A percentile compares a stretch with the other conserved stretches of the same genome.
Evolutionary conservation across 1,140 invertebrate species (phyloP).

Genomic region (Zaprionus africanus): DNA sequence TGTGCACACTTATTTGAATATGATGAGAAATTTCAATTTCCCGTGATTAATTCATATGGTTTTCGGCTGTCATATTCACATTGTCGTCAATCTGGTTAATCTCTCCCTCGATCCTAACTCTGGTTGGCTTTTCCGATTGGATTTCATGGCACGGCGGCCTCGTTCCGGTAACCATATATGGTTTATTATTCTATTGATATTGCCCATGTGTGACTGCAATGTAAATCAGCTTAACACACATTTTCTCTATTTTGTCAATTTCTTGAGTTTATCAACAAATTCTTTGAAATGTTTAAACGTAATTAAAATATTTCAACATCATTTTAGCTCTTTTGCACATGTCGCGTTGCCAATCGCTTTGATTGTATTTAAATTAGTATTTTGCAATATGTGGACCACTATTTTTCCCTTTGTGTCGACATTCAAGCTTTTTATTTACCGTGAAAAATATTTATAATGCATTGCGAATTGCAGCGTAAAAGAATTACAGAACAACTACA

Average conservation of each 20-base stretch:
- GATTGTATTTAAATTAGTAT: background rate
- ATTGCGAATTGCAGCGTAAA: too few species aligned
- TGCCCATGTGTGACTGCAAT: conserved; percentile 4
- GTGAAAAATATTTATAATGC: too few species aligned
- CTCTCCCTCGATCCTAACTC: background rate
- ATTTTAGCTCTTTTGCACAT: background rate
- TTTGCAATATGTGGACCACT: background rate
- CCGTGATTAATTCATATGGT: conserved; percentile 9
- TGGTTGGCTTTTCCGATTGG: background rate
- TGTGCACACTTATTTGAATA: conserved; percentile 11
- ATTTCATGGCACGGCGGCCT: conserved; percentile 4
- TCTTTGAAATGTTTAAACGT: too few species aligned
- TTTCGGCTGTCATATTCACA: conserved; percentile 5
- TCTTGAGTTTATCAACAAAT: background rate
- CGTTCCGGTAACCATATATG: background rate
- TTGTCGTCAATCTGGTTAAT: conserved; percentile 3
- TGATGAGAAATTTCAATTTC: conserved; percentile 13
- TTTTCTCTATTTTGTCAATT: background rate
- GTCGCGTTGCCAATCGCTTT: background rate
- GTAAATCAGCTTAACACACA: background rate
- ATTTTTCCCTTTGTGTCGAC: too few species aligned
- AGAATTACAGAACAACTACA: too few species aligned
- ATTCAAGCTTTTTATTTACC: too few species aligned
- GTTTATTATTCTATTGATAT: background rate
- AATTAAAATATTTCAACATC: background rate